phyloP scores from a whole-genome alignment of 2,888 invertebrate species.

The Acanthopleura granulata region DNA sequence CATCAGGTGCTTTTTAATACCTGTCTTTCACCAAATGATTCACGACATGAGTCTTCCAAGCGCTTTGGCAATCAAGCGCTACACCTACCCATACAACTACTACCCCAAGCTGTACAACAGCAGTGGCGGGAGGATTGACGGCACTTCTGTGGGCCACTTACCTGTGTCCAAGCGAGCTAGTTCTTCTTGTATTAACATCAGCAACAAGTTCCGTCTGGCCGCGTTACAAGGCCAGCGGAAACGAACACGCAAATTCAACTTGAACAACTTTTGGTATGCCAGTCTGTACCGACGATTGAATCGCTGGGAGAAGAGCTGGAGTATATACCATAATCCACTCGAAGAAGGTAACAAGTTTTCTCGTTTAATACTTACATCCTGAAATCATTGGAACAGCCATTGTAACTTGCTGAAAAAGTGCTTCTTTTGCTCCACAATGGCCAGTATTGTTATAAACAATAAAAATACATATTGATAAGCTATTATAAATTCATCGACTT shows the following conservation, averaged over 20 bases:
- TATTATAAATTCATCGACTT: too few relatives aligned
- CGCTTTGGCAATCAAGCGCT: constrained; percentile 15
- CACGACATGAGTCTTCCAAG: constrained; percentile 15
- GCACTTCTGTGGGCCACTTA: neutral
- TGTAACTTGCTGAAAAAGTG: too few relatives aligned
- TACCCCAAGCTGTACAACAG: constrained; percentile 17
- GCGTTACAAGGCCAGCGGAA: constrained; percentile 17
- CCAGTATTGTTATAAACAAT: too few relatives aligned
- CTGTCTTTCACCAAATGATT: constrained; percentile 19
- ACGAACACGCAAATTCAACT: constrained; percentile 52
- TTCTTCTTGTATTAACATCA: constrained; percentile 4
- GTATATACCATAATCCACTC: constrained; percentile 58
- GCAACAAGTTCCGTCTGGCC: neutral
- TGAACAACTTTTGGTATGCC: constrained; percentile 57
- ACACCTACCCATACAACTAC: constrained; percentile 17
- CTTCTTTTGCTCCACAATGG: too few relatives aligned
- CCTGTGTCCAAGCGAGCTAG: neutral
- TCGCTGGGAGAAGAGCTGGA: constrained; percentile 54
- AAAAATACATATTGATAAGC: too few relatives aligned
- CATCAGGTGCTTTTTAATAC: neutral
- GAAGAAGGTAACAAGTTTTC: constrained; percentile 49
- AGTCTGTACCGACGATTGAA: constrained; percentile 52
- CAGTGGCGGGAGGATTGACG: neutral
- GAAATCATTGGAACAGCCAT: too few relatives aligned
- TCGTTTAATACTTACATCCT: neutral